These are phyloP conservation scores for Carettochelys insculpta DNA, from an alignment of 2,113 vertebrate species.

Conservation along the genomic window DNA sequence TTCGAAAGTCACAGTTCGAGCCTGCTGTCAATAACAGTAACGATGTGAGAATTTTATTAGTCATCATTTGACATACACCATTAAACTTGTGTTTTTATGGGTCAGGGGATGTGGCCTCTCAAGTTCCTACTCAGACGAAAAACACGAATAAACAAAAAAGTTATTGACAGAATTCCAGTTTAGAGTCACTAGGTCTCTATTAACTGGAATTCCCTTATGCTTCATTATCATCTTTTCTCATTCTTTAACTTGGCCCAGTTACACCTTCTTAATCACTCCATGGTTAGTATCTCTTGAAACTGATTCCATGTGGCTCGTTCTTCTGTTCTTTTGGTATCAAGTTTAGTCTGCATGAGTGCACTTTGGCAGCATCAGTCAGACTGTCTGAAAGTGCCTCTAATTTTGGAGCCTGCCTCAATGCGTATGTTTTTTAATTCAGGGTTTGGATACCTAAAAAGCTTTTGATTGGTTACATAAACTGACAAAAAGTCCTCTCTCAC, in stretches of 20 bases:
- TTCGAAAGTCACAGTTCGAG: background rate
- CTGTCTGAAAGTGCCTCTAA: background rate
- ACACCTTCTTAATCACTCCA: background rate
- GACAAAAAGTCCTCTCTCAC: background rate
- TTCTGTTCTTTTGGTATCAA: background rate
- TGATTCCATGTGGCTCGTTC: background rate
- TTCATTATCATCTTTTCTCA: background rate
- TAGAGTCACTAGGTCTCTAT: background rate
- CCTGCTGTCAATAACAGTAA: background rate
- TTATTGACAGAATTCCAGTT: background rate
- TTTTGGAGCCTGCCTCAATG: background rate
- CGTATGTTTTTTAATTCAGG: background rate
- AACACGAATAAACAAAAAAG: rapidly evolving
- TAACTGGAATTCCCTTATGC: background rate
- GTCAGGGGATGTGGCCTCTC: background rate
- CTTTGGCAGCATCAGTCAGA: background rate
- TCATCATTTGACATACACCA: background rate
- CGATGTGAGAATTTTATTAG: background rate
- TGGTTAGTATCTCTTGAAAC: background rate
- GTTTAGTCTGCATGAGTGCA: background rate
- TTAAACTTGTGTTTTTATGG: background rate
- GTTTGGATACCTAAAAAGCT: background rate
- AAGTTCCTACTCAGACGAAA: background rate
- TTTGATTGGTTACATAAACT: background rate
- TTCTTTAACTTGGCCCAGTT: background rate